Base-by-base conservation (phyloP, 1,140 invertebrate species). In the Sipha flava region DNA sequence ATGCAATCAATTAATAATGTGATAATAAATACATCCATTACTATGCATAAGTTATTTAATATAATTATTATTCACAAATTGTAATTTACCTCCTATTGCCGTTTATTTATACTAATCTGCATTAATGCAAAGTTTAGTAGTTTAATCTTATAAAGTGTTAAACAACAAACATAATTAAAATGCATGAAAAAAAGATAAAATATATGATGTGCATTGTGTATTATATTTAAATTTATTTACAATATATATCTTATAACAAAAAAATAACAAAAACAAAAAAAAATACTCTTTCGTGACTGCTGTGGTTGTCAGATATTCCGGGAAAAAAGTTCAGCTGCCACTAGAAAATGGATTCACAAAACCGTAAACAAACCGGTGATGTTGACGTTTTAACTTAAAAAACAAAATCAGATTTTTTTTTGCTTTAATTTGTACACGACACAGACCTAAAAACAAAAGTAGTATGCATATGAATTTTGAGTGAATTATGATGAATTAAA, bases 361-460 rank as follows among this genome's bases (percentile, higher is more conserved):
- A 47, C 43, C 47, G 29, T 73, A 34, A 73, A 52, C 47, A 40
- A 73, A 75, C 72, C 49, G 49, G n/a, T 26, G 47, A 73, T 49
- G 72, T 54, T 75, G 49, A 57, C 70, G 70, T 73, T 73, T 73
- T 73, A 68, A 68, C 37, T 45, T 26, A 23, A 47, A 66, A 72
- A 72, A 72, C 23, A 16, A 47, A 72, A 72, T 49, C 45, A 26
- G 45, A n/a, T 31, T n/a, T 72, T 68, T 64, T 70, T 49, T 18
- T 49, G 23, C 7, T 72, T 6, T 29, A 72, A 72, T 23, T 47
- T 18, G 9, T 72, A 72, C 45, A 26, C 68, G 16, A 10, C 43
- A 47, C 26, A 10, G 43, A 23, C 23, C 26, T 37, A 66, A 66
- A 1, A 40, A 66, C n/a, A 66, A 66, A 40, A 23, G 62, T 10